These are phyloP conservation scores for Eupelmus urozonus DNA, from an alignment of 2,888 invertebrate species.

Conservation along the genomic window DNA sequence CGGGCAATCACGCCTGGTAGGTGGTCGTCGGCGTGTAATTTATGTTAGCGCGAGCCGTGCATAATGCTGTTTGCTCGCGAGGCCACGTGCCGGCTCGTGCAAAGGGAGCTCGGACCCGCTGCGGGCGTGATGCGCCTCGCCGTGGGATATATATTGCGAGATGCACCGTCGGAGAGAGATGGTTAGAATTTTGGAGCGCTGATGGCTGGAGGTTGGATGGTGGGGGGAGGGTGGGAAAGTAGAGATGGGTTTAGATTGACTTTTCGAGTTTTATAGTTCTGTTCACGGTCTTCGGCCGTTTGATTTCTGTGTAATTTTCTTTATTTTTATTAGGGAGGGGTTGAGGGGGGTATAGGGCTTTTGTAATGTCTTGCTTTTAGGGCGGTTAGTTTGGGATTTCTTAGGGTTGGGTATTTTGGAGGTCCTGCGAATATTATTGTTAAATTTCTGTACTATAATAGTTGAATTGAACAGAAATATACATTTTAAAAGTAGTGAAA, in stretches of 20 bases:
- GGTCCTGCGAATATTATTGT: too few species aligned
- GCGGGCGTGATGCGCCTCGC: conserved; percentile 5
- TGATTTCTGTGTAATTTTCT: conserved; percentile 5
- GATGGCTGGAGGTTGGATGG: background rate
- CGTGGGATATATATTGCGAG: background rate
- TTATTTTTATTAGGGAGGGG: conserved; percentile 17
- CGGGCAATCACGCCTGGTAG: conserved; percentile 10
- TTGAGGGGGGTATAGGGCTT: too few species aligned
- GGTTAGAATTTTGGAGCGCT: background rate
- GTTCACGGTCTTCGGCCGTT: conserved; percentile 16
- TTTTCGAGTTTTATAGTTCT: conserved; percentile 11
- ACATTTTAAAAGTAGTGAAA: too few species aligned
- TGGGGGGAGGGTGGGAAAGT: conserved; percentile 21
- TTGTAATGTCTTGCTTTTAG: too few species aligned
- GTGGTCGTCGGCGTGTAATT: conserved; percentile 68
- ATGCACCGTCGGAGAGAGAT: background rate
- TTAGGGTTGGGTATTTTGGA: too few species aligned
- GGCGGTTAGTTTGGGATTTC: too few species aligned
- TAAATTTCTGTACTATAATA: too few species aligned
- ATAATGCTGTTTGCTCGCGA: conserved; percentile 76
- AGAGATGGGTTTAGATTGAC: conserved; percentile 29
- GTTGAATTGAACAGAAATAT: too few species aligned
- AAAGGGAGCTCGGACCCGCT: background rate
- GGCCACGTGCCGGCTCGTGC: conserved; percentile 76
- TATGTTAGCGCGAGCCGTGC: conserved; percentile 76